phyloP scores from a whole-genome alignment of 2,113 vertebrate genomes.

The Desmodus rotundus region DNA sequence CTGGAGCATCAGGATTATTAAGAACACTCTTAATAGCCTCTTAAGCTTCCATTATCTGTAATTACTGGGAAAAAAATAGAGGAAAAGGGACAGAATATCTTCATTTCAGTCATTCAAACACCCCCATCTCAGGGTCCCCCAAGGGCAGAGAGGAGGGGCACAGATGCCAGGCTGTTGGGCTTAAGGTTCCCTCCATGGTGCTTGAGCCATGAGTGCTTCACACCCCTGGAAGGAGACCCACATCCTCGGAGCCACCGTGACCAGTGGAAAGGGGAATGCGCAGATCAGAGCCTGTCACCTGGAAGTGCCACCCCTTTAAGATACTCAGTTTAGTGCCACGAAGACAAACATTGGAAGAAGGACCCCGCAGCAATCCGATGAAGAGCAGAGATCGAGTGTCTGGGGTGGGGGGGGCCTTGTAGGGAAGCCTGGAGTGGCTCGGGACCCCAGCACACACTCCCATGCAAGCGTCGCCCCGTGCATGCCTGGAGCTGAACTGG shows the following conservation, averaged over 20 bases:
- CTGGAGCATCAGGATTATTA: background rate
- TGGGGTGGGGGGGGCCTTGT: background rate
- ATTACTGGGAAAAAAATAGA: background rate
- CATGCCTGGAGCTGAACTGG: background rate
- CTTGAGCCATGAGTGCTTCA: background rate
- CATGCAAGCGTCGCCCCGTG: too few species aligned
- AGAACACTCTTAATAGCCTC: background rate
- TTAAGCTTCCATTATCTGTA: background rate
- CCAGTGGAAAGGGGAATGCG: background rate
- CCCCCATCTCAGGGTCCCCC: background rate
- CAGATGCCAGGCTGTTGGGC: background rate
- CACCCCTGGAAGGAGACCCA: background rate
- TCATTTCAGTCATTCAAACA: background rate
- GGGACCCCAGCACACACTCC: too few species aligned
- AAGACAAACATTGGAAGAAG: background rate
- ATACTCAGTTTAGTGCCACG: background rate
- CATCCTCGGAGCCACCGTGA: background rate
- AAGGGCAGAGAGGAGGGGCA: background rate
- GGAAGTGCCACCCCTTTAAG: background rate
- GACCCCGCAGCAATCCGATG: background rate
- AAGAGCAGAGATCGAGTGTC: background rate
- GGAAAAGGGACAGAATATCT: background rate
- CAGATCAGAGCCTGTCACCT: background rate
- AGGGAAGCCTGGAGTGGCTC: background rate
- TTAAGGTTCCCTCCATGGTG: background rate